Evolutionary conservation across 2,797 vertebrate species (phyloP), one percentile per base, ranked within the genome.

Genomic region (Antennarius maculatus): DNA sequence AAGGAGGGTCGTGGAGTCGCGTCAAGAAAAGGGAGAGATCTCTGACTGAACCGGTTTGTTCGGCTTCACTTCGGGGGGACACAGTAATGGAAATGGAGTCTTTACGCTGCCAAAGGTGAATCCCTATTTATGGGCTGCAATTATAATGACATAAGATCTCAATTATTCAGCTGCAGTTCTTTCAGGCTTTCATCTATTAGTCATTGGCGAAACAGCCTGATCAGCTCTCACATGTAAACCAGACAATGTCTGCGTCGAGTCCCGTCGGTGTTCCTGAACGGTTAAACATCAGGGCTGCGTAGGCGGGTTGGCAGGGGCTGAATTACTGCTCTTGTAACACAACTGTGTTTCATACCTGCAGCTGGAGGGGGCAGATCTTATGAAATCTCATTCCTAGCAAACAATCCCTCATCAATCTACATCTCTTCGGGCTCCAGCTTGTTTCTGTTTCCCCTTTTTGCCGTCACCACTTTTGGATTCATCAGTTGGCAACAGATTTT

Each of bases 371-470:
- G 68, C 81, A 86, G 82, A 81, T 74, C 74, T 78, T 68, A 67
- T 81, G 54, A 89, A 85, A 88, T 83, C 84, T 82, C 71, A 82
- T 86, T 86, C 71, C 81, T 66, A 27, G 65, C 29, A 6, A 81
- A 84, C 84, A 81, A 83, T 79, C 76, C 71, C 76, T 83, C 86
- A 90, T 90, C 87, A 83, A 86, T 87, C 86, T 85, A 62, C 71
- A 80, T 74, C 80, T 76, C 69, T 63, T 13, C 63, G 23, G 83
- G 69, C 63, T 0, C 47, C 45, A 61, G 80, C 77, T 83, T 82
- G 66, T 63, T 81, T 79, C 80, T 77, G 55, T 71, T 69, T 23
- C 23, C 80, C 77, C 61, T 61, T 59, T 74, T 63, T 71, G 55
- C 70, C 73, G 52, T 49, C 17, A 69, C 65, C 71, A 17, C 41